A percentile compares a stretch with the other conserved stretches of the same genome.
These are phyloP conservation scores for Neosilurus hyrtlii DNA, from an alignment of 2,797 vertebrate genomes.

Conservation along the genomic window DNA sequence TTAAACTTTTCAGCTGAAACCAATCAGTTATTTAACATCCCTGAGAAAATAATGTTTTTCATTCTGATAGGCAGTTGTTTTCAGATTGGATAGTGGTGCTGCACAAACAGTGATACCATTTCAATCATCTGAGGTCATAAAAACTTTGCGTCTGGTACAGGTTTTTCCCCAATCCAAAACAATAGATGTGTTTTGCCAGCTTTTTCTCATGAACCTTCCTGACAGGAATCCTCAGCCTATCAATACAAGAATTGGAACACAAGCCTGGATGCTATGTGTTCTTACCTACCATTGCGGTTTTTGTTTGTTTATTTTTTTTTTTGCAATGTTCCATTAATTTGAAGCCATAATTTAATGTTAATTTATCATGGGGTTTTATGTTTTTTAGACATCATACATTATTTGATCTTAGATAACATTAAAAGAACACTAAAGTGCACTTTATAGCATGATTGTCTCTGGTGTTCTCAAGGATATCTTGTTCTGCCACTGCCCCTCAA, in stretches of 20 bases:
- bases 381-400: not conserved
- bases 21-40: conserved; percentile 39
- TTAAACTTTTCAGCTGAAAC: conserved; percentile 47
- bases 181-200: conserved; percentile 51
- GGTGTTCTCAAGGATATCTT: not conserved
- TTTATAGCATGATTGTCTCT: not conserved
- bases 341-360: not conserved
- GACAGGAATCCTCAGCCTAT: conserved; percentile 25
- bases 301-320: not conserved
- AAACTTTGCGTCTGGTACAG: conserved; percentile 50
- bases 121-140: conserved; percentile 51
- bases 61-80: conserved; percentile 40
- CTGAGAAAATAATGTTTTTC: conserved; percentile 52
- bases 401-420: not conserved
- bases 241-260: conserved; percentile 25
- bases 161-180: conserved; percentile 53
- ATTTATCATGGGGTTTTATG: not conserved
- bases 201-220: conserved; percentile 43
- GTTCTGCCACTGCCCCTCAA: not conserved
- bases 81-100: conserved; percentile 52
- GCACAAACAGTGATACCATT: conserved; percentile 65
- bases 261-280: conserved; percentile 20
- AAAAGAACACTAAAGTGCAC: not conserved
- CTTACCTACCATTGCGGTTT: not conserved
- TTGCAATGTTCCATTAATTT: not conserved